Evolutionary conservation across 2,888 invertebrate species (phyloP).

Genomic region (Steinernema hermaphroditum): DNA sequence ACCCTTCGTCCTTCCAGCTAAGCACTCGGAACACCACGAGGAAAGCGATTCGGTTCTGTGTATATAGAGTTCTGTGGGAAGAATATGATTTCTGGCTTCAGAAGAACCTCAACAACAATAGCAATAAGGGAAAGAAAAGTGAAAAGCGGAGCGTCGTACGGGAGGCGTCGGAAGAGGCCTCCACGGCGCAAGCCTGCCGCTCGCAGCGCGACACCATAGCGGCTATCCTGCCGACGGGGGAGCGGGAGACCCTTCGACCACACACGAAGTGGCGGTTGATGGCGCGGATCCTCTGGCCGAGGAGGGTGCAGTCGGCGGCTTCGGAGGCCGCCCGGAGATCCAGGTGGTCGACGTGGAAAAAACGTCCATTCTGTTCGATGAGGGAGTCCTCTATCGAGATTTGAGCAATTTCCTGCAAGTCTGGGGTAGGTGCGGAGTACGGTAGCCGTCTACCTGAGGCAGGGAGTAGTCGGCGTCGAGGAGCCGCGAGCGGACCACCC

Average conservation of each 20-base stretch:
- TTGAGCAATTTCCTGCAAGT: constrained; percentile 24
- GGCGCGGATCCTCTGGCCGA: not conserved
- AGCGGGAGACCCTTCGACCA: not conserved
- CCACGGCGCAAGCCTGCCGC: not conserved
- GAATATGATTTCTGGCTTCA: no score
- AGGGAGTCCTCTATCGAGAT: constrained; percentile 19
- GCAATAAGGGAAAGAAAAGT: no score
- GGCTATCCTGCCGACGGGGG: constrained; percentile 6
- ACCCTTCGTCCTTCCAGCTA: no score
- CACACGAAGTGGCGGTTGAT: constrained; percentile 10
- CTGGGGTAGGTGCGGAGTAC: not conserved
- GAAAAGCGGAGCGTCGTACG: no score
- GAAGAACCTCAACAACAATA: no score
- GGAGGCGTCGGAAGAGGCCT: not conserved
- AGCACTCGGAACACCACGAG: no score
- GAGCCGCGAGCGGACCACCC: constrained; percentile 17
- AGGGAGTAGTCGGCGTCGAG: constrained; percentile 29
- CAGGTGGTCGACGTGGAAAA: constrained; percentile 21
- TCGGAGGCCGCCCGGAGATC: not conserved
- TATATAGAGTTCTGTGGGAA: no score
- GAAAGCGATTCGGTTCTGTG: no score
- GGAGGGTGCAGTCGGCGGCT: not conserved
- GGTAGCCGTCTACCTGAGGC: not conserved
- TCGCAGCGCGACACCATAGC: constrained; percentile 15
- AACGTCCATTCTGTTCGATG: constrained; percentile 1